Evolutionary conservation across 1,140 invertebrate genomes (phyloP).

Genomic region (Pseudomyrmex cubaensis): DNA sequence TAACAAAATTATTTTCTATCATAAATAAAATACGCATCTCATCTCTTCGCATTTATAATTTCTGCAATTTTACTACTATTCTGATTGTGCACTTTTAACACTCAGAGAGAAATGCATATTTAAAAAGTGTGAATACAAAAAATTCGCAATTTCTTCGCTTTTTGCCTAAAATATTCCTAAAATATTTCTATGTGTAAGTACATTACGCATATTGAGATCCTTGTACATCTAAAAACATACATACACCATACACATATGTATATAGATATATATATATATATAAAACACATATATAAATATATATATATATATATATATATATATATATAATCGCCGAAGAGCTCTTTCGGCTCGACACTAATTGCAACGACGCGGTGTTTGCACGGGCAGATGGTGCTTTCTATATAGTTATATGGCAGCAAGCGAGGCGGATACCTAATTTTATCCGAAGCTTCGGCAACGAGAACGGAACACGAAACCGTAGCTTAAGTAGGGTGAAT

Average conservation of each 20-base stretch:
- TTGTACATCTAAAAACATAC: conserved; percentile 1
- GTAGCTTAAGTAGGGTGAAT: conserved; percentile 64
- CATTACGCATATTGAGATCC: neutral
- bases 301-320: too few species aligned
- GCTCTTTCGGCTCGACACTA: conserved; percentile 49
- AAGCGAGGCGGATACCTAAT: conserved; percentile 63
- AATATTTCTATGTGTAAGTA: neutral
- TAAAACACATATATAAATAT: too few species aligned
- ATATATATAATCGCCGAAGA: conserved; percentile 5
- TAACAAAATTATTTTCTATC: conserved; percentile 1
- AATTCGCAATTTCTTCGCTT: neutral
- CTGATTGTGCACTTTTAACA: too few species aligned
- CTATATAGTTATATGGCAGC: conserved; percentile 29
- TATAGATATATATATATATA: too few species aligned
- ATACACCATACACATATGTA: too few species aligned
- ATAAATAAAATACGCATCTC: neutral
- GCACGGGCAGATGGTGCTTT: conserved; percentile 46
- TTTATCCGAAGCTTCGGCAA: conserved; percentile 67
- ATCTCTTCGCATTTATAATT: neutral
- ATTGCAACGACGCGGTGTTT: conserved; percentile 25
- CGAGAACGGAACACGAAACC: conserved; percentile 62
- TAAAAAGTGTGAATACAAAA: neutral
- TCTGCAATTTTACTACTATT: too few species aligned
- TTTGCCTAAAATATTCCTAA: neutral
- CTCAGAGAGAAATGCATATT: too few species aligned